These are phyloP conservation scores for Heliconius hortense DNA, from an alignment of 2,888 invertebrate genomes.

Conservation along the genomic window DNA sequence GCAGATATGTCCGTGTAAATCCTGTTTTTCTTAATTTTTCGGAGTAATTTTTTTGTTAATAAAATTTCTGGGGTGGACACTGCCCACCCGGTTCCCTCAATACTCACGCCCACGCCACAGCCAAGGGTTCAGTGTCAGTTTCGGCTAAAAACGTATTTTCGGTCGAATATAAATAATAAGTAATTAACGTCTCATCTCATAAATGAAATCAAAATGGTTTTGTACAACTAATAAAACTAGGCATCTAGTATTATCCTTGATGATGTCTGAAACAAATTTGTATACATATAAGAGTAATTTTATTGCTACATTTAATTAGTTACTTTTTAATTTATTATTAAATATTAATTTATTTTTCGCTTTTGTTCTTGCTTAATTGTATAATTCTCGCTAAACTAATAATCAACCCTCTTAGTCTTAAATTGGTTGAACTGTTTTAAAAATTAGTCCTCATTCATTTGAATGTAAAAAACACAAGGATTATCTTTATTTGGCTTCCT, in stretches of 20 bases:
- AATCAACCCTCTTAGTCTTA: neutral
- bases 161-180: neutral
- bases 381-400: neutral
- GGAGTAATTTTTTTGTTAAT: too few relatives aligned
- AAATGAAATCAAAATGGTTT: neutral
- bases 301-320: neutral
- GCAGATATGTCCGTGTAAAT: too few relatives aligned
- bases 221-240: neutral
- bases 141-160: neutral
- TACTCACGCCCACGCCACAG: too few relatives aligned
- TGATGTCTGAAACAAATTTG: too few relatives aligned
- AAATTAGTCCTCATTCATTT: conserved; percentile 1
- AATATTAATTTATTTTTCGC: neutral
- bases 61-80: too few relatives aligned
- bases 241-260: too few relatives aligned
- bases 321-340: neutral
- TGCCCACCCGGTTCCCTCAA: too few relatives aligned
- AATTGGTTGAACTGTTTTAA: neutral
- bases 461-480: conserved; percentile 3
- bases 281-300: neutral
- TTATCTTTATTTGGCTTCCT: conserved; percentile 51
- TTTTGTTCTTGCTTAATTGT: neutral
- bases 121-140: too few relatives aligned
- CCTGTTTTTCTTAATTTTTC: too few relatives aligned
- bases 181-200: neutral